Evolutionary conservation across 2,797 vertebrate species (phyloP).

Genomic region (Delichon dasypus): DNA sequence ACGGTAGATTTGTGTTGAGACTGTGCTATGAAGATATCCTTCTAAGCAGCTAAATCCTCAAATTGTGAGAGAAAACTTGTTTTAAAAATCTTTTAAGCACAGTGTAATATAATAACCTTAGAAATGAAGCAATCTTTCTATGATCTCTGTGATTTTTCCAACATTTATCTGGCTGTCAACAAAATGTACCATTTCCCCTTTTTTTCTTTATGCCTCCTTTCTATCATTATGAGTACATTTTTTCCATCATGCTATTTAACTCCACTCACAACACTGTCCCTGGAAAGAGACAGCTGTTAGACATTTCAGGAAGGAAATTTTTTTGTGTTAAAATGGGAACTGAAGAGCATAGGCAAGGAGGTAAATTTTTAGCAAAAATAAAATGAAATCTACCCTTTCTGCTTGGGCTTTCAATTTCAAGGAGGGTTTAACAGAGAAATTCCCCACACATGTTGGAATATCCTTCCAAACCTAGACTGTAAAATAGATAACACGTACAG

Average conservation of each 20-base stretch:
- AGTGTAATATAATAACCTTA: background rate
- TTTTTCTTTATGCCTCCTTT: background rate
- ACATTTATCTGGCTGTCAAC: background rate
- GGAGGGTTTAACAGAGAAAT: conserved; percentile 1
- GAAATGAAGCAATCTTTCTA: background rate
- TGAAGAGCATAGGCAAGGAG: background rate
- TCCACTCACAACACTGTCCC: background rate
- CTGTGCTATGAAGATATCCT: background rate
- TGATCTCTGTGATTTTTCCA: background rate
- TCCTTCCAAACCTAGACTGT: background rate
- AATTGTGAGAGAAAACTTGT: background rate
- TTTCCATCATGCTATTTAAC: background rate
- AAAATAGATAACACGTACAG: background rate
- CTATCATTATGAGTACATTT: background rate
- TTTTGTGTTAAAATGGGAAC: background rate
- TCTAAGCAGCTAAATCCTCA: background rate
- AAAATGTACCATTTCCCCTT: background rate
- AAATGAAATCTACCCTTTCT: background rate
- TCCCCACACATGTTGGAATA: background rate
- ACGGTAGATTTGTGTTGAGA: background rate
- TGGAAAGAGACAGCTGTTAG: background rate
- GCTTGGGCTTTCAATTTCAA: background rate
- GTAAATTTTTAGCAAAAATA: background rate
- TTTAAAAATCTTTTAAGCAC: background rate
- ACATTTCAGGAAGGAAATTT: background rate